Conservation (phyloP, 2,888 invertebrate genomes). For the Erpobdella octoculata region DNA sequence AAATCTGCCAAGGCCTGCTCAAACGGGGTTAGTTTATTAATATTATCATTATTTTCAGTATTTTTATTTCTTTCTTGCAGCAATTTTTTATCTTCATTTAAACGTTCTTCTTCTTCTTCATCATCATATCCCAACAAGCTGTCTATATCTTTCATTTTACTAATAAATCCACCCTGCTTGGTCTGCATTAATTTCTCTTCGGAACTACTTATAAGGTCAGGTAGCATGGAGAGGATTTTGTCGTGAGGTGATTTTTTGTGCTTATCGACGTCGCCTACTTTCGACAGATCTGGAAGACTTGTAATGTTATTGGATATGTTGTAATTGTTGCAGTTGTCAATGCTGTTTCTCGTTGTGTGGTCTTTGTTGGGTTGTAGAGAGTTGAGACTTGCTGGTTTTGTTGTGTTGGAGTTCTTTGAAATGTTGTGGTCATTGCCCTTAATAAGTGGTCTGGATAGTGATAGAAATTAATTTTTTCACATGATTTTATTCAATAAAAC, state of each 20-base stretch:
- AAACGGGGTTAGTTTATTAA: too few species aligned
- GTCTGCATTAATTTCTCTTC: slow-evolving; percentile 23
- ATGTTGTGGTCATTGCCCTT: too few species aligned
- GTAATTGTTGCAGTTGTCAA: neutral
- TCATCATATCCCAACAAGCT: slow-evolving; percentile 43
- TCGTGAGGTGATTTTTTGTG: too few species aligned
- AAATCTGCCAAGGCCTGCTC: neutral
- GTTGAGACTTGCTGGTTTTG: too few species aligned
- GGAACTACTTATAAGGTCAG: slow-evolving; percentile 34
- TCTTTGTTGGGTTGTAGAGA: neutral
- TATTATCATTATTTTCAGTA: slow-evolving; percentile 19
- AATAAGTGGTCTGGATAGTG: too few species aligned
- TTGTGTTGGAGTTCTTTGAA: too few species aligned
- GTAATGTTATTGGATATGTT: neutral
- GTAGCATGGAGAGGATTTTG: slow-evolving; percentile 32
- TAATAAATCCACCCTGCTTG: slow-evolving; percentile 20
- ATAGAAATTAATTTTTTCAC: too few species aligned
- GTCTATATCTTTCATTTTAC: slow-evolving; percentile 40
- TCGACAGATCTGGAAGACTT: too few species aligned
- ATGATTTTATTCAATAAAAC: too few species aligned
- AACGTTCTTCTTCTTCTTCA: slow-evolving; percentile 40
- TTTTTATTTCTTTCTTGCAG: slow-evolving; percentile 31
- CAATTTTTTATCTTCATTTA: slow-evolving; percentile 30
- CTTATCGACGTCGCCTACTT: too few species aligned
- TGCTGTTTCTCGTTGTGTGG: neutral